Conservation (phyloP, 1,140 invertebrate genomes). For the Scaptomyza graminum region DNA sequence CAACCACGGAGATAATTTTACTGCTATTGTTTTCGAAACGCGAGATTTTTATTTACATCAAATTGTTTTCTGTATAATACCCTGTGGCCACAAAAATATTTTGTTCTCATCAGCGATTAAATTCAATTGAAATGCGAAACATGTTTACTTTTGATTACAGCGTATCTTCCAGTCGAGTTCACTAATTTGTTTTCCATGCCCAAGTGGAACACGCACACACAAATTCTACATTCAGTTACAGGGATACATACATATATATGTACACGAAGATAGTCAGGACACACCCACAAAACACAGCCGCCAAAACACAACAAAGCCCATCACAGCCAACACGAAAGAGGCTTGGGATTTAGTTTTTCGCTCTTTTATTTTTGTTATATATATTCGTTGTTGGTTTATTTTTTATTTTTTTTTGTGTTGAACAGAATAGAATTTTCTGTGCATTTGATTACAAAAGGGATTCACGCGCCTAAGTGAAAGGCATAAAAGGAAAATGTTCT, state of each 20-base stretch:
- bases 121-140: not conserved
- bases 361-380: constrained; percentile 22
- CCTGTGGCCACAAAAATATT: not conserved
- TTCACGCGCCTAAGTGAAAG: constrained; percentile 71
- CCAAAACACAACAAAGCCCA: constrained; percentile 72
- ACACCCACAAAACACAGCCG: constrained; percentile 30
- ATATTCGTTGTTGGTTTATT: not conserved
- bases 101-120: not conserved
- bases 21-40: constrained; percentile 58
- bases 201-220: constrained; percentile 64
- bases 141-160: not conserved
- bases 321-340: constrained; percentile 71
- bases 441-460: constrained; percentile 80
- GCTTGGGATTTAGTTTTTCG: constrained; percentile 57
- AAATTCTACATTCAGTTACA: constrained; percentile 20
- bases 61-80: constrained; percentile 11
- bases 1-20: constrained; percentile 58
- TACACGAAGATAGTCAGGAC: constrained; percentile 22
- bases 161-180: not conserved
- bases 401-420: constrained; percentile 34
- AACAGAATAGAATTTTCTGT: constrained; percentile 76
- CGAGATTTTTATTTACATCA: constrained; percentile 45
- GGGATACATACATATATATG: not conserved
- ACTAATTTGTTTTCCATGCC: constrained; percentile 17
- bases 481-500: constrained; percentile 58